Evolutionary conservation across 2,113 vertebrate species (phyloP), one percentile per base, ranked within the genome.

Genomic region (Brachionichthys hirsutus): DNA sequence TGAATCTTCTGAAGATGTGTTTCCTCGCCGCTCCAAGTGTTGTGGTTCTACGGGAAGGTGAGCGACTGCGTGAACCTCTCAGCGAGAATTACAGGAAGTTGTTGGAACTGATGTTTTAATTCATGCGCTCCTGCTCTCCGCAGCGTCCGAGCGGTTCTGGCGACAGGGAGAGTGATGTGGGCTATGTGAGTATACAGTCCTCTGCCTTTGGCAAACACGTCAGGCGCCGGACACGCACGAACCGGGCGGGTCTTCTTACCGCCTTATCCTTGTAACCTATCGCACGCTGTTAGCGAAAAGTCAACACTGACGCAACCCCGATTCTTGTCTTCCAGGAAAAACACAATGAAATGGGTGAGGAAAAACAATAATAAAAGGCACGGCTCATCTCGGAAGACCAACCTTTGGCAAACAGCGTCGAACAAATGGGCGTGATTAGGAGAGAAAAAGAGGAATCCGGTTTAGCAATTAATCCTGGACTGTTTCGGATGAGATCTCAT

Each of bases 321-420:
- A 85, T 79, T 68, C 84, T 67, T 77, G 48, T 76, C 62, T 81
- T 85, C 55, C 82, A 81, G 83, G 77, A 84, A 84, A 62, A 44
- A 49, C 62, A 16, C 69, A 74, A 70, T 75, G 66, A 81, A 75
- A 75, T 36, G 10, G 50, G 40, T 55, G 44, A 30, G 24, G 66
- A 67, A 51, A 75, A n/a, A n/a, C n/a, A n/a, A n/a, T n/a, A n/a
- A 59, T 19, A 63, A 56, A 51, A 62, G 48, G 40, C 42, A 41
- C 2, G 5, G 6, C 56, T 77, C 69, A 22, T 73, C 58, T 73
- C 58, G 59, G 51, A 63, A 57, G 45, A 75, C 67, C 53, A 67
- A 53, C 63, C 73, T 58, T 74, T 67, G 64, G 70, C 82, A 78
- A 82, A 85, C 69, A 81, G 15, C 46, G 49, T 65, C 19, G 49